Evolutionary conservation across 2,888 invertebrate genomes (phyloP), one percentile per base, ranked within the genome.

Genomic region (Gortyna flavago): DNA sequence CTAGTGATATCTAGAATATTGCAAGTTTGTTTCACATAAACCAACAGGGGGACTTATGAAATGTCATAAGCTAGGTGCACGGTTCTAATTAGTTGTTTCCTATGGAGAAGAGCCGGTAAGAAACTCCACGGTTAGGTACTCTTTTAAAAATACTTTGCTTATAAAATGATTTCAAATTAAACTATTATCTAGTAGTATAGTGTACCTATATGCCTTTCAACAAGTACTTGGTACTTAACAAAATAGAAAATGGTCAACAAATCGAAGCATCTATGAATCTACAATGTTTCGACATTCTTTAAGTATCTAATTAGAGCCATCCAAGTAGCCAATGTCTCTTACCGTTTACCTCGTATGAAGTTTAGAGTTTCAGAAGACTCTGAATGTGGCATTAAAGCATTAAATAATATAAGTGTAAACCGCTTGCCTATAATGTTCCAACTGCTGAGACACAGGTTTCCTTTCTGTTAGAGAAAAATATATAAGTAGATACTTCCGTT

Each of bases 1-100:
- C 11, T 25, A n/a, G 18, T 38, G 48, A 25, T 48, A 73, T 5
- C 16, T 51, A 18, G 21, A 75, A 61, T 75, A 75, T 62, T 38
- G 25, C 51, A 48, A 6, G n/a, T 54, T 25, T 25, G 1, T 54
- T 54, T 54, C 25, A 54, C 25, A 25, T 54, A 54, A 25, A 9
- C 25, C 3, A 2, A 18, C 11, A 25, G 3, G 54, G 25, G 3
- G 6, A 25, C 25, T 25, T 54, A 9, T 54, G 54, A 25, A 54
- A 54, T 25, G 25, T 54, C 3, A 11, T 9, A 25, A 54, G 25
- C 25, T 54, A 25, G 8, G 51, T 25, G 51, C 54, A 54, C 25
- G 1, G 54, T 54, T 54, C 54, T 9, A 54, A 54, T 3, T 25
- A 4, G 11, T 54, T 5, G 25, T 25, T 54, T 54, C 25, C 25